A percentile compares a stretch with the other conserved stretches of the same genome.
Evolutionary conservation across 2,113 vertebrate species (phyloP).

Genomic region (Nesoenas mayeri): DNA sequence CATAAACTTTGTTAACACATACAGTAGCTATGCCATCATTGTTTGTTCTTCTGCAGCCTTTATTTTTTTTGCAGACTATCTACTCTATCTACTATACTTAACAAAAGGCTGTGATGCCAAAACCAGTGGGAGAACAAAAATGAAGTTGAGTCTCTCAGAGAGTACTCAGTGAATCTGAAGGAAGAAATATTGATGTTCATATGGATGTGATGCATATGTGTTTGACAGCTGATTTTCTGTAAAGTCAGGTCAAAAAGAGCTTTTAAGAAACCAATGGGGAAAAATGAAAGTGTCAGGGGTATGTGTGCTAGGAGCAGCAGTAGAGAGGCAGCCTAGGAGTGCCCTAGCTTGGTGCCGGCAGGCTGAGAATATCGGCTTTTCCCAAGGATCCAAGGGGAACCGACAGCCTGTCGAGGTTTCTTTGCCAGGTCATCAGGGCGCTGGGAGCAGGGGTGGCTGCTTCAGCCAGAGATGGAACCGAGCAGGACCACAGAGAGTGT

Average conservation of each 20-base stretch:
- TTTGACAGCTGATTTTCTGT: neutral
- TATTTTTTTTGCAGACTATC: neutral
- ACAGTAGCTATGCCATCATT: neutral
- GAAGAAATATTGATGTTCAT: neutral
- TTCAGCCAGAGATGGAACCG: neutral
- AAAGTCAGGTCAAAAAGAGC: neutral
- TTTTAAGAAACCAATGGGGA: neutral
- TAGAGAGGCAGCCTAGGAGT: neutral
- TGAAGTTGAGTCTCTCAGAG: neutral
- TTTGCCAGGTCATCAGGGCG: neutral
- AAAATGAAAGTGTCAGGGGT: neutral
- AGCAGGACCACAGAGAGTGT: neutral
- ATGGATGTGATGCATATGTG: neutral
- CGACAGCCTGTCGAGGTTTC: neutral
- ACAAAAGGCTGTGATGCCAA: neutral
- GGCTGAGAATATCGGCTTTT: neutral
- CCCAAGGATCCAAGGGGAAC: neutral
- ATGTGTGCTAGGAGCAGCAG: neutral
- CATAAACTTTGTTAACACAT: neutral
- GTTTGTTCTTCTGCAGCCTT: neutral
- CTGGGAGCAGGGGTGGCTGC: neutral
- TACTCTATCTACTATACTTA: neutral
- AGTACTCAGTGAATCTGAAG: neutral
- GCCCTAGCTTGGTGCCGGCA: neutral
- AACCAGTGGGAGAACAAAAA: neutral